Evolutionary conservation across 2,797 vertebrate species (phyloP).

Genomic region (Anabas testudineus): DNA sequence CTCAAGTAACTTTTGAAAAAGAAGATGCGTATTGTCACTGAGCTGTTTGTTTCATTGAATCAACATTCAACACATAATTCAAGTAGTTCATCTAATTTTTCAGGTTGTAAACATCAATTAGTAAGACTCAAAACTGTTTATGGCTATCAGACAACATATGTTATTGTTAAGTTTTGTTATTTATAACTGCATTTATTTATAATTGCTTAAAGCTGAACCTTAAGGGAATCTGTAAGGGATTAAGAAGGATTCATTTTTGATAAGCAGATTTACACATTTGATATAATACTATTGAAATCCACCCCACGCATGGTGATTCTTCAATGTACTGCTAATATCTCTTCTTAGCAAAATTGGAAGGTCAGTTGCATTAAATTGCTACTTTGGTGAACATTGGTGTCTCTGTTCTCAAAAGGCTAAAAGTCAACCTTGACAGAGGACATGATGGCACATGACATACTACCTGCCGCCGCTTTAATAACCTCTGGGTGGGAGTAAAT

Average conservation of each 20-base stretch:
- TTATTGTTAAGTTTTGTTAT: not conserved
- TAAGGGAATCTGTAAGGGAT: slow-evolving; percentile 15
- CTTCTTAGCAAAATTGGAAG: slow-evolving; percentile 8
- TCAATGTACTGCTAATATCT: not conserved
- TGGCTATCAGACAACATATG: not conserved
- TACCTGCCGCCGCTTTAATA: slow-evolving; percentile 57
- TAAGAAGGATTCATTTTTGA: slow-evolving; percentile 13
- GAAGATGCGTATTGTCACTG: not conserved
- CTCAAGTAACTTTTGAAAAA: not conserved
- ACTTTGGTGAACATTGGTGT: slow-evolving; percentile 14
- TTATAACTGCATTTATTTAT: not conserved
- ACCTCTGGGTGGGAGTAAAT: slow-evolving; percentile 59
- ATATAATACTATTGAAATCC: not conserved
- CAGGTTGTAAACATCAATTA: not conserved
- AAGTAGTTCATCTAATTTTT: not conserved
- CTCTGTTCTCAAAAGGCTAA: slow-evolving; percentile 21
- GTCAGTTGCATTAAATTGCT: slow-evolving; percentile 2
- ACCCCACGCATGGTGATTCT: not conserved
- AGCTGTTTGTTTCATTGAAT: not conserved
- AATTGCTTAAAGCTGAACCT: not conserved
- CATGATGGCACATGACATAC: slow-evolving; percentile 46
- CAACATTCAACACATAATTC: not conserved
- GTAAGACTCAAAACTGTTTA: not conserved
- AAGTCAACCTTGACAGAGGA: slow-evolving; percentile 58
- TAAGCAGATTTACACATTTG: slow-evolving; percentile 6